A percentile compares a stretch with the other conserved stretches of the same genome.
These are phyloP conservation scores for Coptodon bakossiorum DNA, from an alignment of 2,113 vertebrate genomes.

Conservation along the genomic window DNA sequence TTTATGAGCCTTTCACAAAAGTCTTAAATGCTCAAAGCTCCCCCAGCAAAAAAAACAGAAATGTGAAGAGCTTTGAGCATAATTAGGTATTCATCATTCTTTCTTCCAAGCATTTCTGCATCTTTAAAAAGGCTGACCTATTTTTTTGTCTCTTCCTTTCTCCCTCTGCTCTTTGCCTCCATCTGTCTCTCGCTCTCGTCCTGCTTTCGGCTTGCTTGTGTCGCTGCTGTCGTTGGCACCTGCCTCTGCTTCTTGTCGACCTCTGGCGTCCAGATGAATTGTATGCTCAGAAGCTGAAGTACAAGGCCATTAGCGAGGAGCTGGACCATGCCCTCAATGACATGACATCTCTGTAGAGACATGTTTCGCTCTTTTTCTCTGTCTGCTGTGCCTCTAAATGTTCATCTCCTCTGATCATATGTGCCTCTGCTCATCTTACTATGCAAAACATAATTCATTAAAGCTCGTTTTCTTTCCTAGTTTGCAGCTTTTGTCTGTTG, in stretches of 20 bases:
- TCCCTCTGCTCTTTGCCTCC: slow-evolving; percentile 15
- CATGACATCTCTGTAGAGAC: slow-evolving; percentile 83
- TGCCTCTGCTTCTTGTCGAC: slow-evolving; percentile 52
- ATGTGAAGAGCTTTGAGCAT: neutral
- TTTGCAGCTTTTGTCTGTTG: neutral
- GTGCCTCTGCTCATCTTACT: slow-evolving; percentile 32
- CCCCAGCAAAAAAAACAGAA: neutral
- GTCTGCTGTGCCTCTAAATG: neutral
- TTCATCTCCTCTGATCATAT: neutral
- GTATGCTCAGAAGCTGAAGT: slow-evolving; percentile 92
- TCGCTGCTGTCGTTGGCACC: slow-evolving; percentile 55
- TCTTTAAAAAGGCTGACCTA: slow-evolving; percentile 46
- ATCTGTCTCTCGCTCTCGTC: slow-evolving; percentile 42
- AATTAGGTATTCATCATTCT: slow-evolving; percentile 15
- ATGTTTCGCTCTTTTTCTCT: neutral
- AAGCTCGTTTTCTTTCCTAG: slow-evolving; percentile 42
- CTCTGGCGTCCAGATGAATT: slow-evolving; percentile 78
- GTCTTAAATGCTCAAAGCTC: neutral
- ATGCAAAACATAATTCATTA: slow-evolving; percentile 24
- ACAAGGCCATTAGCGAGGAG: slow-evolving; percentile 92
- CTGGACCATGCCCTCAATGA: slow-evolving; percentile 90
- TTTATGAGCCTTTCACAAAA: slow-evolving; percentile 3
- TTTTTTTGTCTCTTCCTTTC: slow-evolving; percentile 44
- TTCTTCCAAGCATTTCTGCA: slow-evolving; percentile 39
- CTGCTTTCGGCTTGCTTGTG: slow-evolving; percentile 53